Conservation (phyloP, 2,888 invertebrate species). For the Frankliniella fusca region DNA sequence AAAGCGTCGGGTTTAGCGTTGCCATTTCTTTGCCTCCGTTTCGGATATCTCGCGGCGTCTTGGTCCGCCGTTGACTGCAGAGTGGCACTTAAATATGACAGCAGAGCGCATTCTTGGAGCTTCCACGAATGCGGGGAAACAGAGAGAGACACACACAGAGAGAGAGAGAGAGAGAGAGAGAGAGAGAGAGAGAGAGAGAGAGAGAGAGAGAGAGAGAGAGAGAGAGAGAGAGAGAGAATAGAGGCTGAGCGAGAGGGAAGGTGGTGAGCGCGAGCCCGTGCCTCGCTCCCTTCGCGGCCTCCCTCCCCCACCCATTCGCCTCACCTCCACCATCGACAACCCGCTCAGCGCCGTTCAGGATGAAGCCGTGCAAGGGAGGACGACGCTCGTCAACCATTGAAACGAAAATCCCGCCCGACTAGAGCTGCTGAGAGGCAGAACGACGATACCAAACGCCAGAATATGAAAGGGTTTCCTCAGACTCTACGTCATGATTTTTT, state of each 20-base stretch:
- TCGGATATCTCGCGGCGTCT: too few species aligned
- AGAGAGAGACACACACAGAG: too few species aligned
- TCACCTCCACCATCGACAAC: neutral
- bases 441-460: too few species aligned
- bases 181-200: neutral
- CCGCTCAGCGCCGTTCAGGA: slow-evolving; percentile 7
- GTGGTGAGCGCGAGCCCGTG: neutral
- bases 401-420: neutral
- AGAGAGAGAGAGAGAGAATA: neutral
- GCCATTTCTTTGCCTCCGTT: too few species aligned
- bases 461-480: too few species aligned
- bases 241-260: neutral
- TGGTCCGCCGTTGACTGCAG: neutral
- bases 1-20: too few species aligned
- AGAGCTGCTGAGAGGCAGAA: too few species aligned
- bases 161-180: neutral
- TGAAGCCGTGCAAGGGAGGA: neutral
- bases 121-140: neutral
- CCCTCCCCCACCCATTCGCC: neutral
- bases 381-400: neutral
- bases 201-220: neutral
- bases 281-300: neutral
- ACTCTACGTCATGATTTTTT: too few species aligned
- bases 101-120: neutral
- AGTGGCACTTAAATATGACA: neutral